Base-by-base conservation (phyloP, 2,797 vertebrate genomes). In the Echeneis naucrates region DNA sequence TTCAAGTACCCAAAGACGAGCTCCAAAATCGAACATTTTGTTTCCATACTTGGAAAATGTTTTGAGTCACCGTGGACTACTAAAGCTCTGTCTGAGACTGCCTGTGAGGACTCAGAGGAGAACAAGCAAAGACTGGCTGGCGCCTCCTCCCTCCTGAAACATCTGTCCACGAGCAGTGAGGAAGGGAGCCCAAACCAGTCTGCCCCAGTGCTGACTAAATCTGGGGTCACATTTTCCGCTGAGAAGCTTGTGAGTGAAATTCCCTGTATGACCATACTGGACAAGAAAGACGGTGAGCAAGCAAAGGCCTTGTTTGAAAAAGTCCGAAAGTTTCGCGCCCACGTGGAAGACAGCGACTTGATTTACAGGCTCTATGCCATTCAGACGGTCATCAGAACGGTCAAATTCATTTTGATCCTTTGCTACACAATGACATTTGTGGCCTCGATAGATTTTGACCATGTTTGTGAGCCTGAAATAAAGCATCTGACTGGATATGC, bases 1-100 rank as follows among this genome's bases (percentile, higher is more conserved):
- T 99, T 99, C 92, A 99, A 99, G 81, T 99, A 99, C 86, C 98
- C 98, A 85, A 99, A 99, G 92, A 99, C 98, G 0, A 99, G 98
- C 85, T 99, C 98, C 53, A 99, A 99, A 93, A 97, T 99, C 12
- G 98, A 99, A 85, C 98, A 99, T 88, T 99, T 99, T 88, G 98
- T 99, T 51, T 99, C 98, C 27, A 99, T 99, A 79, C 90, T 99
- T 78, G 98, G 98, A 8, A 99, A 99, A 73, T 99, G 98, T 82
- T 99, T 99, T 45, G 98, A 99, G 84, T 99, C 98, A 7, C 98
- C 98, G 13, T 99, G 98, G 98, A 99, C 98, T 19, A 99, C 98
- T 9, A 99, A 99, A 89, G 98, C 98, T 0, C 87, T 99, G 81
- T 99, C 98, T 1, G 98, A 99, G 93, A 99, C 98, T 0, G 98